phyloP scores from a whole-genome alignment of 2,113 vertebrate genomes.

The Geococcyx californianus region DNA sequence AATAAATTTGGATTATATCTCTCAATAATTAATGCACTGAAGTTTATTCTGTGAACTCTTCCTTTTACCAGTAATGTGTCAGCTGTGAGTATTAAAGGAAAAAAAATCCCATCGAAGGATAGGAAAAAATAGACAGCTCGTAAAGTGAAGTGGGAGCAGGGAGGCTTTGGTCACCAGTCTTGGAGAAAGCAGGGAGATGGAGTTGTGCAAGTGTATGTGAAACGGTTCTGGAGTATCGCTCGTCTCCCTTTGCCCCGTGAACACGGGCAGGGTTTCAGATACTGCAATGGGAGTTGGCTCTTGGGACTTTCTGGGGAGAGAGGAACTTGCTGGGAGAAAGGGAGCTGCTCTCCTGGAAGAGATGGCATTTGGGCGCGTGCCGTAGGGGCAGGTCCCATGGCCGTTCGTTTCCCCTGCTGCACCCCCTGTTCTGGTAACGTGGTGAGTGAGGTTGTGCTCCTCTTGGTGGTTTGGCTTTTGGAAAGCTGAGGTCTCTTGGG shows the following conservation, averaged over 20 bases:
- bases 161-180: not conserved
- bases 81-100: not conserved
- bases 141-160: not conserved
- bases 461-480: not conserved
- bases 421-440: rapidly evolving
- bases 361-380: rapidly evolving
- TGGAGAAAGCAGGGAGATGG: not conserved
- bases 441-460: rapidly evolving
- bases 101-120: not conserved
- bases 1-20: slow-evolving; percentile 83
- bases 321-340: not conserved
- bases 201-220: not conserved
- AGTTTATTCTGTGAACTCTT: slow-evolving; percentile 59
- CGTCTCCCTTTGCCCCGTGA: rapidly evolving
- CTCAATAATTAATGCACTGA: slow-evolving; percentile 86
- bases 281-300: not conserved
- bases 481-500: not conserved
- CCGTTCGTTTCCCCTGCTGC: not conserved
- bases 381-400: not conserved
- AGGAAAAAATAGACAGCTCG: not conserved
- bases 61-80: slow-evolving; percentile 43
- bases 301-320: not conserved
- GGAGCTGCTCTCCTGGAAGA: not conserved
- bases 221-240: not conserved
- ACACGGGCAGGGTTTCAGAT: rapidly evolving